Evolutionary conservation across 2,888 invertebrate genomes (phyloP), one percentile per base, ranked within the genome.

Genomic region (Spilosoma lubricipeda): DNA sequence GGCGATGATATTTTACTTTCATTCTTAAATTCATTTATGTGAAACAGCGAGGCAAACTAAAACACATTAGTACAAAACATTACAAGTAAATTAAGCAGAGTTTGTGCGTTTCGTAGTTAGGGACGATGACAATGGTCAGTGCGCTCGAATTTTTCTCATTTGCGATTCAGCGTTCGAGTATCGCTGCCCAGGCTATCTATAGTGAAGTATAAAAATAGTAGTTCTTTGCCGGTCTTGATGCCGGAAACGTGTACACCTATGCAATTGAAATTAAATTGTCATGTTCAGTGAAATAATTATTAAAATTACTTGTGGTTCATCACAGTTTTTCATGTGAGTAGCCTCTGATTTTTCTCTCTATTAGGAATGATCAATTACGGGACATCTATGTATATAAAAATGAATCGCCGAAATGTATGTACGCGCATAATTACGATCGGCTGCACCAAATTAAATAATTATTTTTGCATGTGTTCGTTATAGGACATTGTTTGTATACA

Each of bases 141-240:
- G n/a, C 82, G 85, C 85, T 87, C 86, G 89, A 90, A 92, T 93
- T 93, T 93, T 91, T 90, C 92, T 93, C 93, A 93, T 93, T 93
- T 93, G 92, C 87, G 87, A 92, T 92, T 91, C 92, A 90, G 91
- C 88, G 86, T 88, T 85, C 86, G 89, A 84, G 88, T 87, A 89
- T 91, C 85, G 86, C 85, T 89, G 90, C 85, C 83, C 88, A 83
- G 89, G 88, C 91, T 92, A 91, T 91, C 91, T 90, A 90, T 89
- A 90, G 89, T 90, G 85, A 87, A 86, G 84, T 91, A 92, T 92
- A 88, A 92, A 92, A 92, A 92, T 92, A 92, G 93, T 92, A 63
- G 88, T 83, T 80, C 79, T 85, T 88, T 84, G 82, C 81, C 87
- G 83, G 87, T 83, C 85, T 86, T 87, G 87, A 87, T 83, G 88